A percentile compares a stretch with the other conserved stretches of the same genome.
Evolutionary conservation across 1,140 invertebrate genomes (phyloP).

Genomic region (Parasteatoda tepidariorum): DNA sequence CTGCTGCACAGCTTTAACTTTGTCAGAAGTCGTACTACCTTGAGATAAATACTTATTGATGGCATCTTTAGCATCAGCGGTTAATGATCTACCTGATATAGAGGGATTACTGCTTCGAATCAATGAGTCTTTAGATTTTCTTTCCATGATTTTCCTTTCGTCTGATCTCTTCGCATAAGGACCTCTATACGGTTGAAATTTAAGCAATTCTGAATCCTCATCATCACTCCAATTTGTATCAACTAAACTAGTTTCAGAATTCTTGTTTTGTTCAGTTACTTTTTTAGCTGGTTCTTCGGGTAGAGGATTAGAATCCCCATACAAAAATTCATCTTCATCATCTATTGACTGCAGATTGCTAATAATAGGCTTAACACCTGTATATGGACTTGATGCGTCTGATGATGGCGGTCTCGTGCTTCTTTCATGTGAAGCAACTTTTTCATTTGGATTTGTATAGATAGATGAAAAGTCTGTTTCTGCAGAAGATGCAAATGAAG

Average conservation of each 20-base stretch:
- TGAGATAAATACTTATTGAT: no score
- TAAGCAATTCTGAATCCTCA: background rate
- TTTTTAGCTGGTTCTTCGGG: background rate
- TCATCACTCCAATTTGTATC: background rate
- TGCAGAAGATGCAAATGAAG: background rate
- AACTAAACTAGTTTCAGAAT: background rate
- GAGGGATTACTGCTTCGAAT: no score
- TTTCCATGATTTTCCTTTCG: no score
- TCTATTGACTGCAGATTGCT: constrained; percentile 29
- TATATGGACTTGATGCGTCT: background rate
- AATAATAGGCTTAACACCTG: background rate
- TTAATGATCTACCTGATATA: no score
- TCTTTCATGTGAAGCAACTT: background rate
- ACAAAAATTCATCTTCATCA: constrained; percentile 51
- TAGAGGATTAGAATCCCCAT: constrained; percentile 20
- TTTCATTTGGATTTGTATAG: background rate
- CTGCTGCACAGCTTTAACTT: no score
- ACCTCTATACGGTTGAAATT: no score
- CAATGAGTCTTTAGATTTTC: no score
- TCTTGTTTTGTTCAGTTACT: background rate
- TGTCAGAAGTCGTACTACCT: no score
- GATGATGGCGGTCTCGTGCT: background rate
- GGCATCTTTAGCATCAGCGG: no score
- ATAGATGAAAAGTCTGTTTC: background rate
- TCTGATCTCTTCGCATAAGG: no score